A percentile compares a stretch with the other conserved stretches of the same genome.
Conservation (phyloP, 2,113 vertebrate genomes). For the Heterochromis multidens region DNA sequence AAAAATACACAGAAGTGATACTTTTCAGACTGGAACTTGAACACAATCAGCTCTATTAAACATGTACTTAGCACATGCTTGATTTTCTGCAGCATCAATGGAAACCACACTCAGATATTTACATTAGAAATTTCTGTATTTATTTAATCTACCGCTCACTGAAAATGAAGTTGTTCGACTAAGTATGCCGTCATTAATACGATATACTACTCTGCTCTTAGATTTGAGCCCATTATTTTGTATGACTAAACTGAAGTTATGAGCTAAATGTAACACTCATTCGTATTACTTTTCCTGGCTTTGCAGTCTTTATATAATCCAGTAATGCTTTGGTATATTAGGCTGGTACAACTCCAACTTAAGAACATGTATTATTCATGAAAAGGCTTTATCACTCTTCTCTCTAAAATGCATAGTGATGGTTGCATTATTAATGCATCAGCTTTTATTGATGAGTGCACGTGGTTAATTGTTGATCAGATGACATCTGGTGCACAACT, state of each 20-base stretch:
- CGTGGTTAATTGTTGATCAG: conserved; percentile 54
- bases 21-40: conserved; percentile 28
- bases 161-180: conserved; percentile 5
- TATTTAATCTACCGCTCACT: conserved; percentile 15
- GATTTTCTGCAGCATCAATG: conserved; percentile 27
- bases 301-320: neutral
- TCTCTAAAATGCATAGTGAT: neutral
- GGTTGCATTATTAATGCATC: conserved; percentile 18
- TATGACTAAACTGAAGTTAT: neutral
- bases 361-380: neutral
- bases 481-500: conserved; percentile 37
- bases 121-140: conserved; percentile 30
- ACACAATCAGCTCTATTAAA: conserved; percentile 26
- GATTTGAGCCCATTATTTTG: neutral
- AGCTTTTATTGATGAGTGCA: conserved; percentile 11
- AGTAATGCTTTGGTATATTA: neutral
- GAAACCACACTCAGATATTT: conserved; percentile 38
- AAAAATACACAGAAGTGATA: conserved; percentile 44
- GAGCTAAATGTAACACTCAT: neutral
- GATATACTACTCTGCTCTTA: neutral
- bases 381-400: neutral
- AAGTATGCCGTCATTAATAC: conserved; percentile 15
- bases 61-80: conserved; percentile 9
- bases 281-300: neutral
- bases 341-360: neutral